Evolutionary conservation across 2,113 vertebrate species (phyloP).

Genomic region (Amphiprion percula): DNA sequence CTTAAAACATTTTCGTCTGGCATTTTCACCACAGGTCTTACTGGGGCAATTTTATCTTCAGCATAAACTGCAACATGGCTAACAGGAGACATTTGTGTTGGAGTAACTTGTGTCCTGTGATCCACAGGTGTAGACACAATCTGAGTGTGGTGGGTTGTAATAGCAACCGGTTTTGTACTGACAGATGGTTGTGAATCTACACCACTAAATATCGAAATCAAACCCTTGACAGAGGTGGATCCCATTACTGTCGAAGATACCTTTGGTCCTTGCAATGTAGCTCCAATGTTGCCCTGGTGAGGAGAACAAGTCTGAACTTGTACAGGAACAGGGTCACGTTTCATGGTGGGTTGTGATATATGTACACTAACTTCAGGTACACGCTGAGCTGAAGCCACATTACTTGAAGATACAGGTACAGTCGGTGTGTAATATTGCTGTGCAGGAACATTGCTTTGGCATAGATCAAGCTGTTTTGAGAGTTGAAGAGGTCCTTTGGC

Average conservation of each 20-base stretch:
- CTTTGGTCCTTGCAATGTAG: conserved; percentile 20
- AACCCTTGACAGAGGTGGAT: conserved; percentile 65
- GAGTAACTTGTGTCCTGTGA: background rate
- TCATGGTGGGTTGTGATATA: conserved; percentile 20
- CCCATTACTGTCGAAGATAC: conserved; percentile 35
- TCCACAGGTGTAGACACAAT: conserved; percentile 14
- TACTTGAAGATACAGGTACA: conserved; percentile 7
- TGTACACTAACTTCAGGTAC: conserved; percentile 4
- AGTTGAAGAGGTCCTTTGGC: conserved; percentile 28
- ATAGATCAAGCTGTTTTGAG: conserved; percentile 24
- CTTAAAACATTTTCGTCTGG: conserved; percentile 1
- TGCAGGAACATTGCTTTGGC: conserved; percentile 11
- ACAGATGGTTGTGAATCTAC: conserved; percentile 18
- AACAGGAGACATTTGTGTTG: conserved; percentile 5
- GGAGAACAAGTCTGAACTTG: conserved; percentile 2
- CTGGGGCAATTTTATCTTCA: background rate
- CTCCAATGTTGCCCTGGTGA: conserved; percentile 1
- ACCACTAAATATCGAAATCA: conserved; percentile 75
- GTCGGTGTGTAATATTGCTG: conserved; percentile 18
- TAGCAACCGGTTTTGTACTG: conserved; percentile 19
- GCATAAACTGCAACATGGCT: background rate
- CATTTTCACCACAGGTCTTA: conserved; percentile 1
- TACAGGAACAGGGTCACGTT: conserved; percentile 2
- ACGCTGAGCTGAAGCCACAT: conserved; percentile 7
- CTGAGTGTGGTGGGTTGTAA: background rate